phyloP scores from a whole-genome alignment of 2,888 invertebrate species.

The Allacma fusca region DNA sequence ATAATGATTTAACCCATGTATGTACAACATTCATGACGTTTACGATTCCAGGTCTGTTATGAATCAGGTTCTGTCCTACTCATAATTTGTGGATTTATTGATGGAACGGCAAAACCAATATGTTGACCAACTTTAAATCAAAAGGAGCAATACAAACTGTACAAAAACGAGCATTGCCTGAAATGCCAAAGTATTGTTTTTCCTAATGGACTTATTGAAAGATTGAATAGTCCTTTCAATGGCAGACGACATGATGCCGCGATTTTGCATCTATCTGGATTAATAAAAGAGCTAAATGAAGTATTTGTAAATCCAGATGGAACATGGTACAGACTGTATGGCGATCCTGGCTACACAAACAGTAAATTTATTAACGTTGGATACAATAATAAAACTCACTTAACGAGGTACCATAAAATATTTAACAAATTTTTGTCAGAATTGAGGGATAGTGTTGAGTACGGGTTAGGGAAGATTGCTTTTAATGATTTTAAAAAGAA shows the following conservation, averaged over 20 bases:
- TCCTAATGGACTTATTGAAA: constrained; percentile 25
- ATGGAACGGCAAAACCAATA: no score
- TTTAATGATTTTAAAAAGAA: constrained; percentile 30
- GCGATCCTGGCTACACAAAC: no score
- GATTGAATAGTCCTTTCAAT: not conserved
- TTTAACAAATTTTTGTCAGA: no score
- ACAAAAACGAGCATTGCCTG: constrained; percentile 14
- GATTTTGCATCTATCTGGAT: not conserved
- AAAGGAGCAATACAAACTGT: not conserved
- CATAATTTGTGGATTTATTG: no score
- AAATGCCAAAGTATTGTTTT: constrained; percentile 9
- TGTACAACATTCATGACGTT: no score
- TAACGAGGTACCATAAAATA: no score
- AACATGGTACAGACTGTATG: not conserved
- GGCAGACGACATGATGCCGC: constrained; percentile 20
- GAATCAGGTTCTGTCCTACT: no score
- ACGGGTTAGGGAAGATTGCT: not conserved
- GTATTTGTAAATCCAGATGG: not conserved
- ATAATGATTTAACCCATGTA: no score
- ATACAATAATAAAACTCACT: no score
- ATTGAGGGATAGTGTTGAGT: no score
- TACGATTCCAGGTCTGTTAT: no score
- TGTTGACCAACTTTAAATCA: not conserved
- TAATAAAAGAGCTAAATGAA: not conserved
- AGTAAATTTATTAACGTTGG: no score